These are phyloP conservation scores for Cheilinus undulatus DNA, from an alignment of 2,113 vertebrate species.

Conservation along the genomic window DNA sequence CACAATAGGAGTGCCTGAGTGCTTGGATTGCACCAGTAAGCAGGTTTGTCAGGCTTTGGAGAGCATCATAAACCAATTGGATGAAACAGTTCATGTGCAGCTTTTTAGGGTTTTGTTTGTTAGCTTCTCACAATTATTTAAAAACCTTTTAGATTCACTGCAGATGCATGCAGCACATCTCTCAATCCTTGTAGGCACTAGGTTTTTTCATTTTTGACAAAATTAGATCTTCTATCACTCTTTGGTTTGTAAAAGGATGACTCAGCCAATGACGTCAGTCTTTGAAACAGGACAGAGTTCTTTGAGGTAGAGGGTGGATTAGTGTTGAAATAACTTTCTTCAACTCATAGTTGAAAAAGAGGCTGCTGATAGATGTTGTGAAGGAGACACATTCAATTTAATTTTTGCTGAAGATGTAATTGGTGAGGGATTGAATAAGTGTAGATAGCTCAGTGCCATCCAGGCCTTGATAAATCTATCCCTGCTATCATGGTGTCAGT, in stretches of 20 bases:
- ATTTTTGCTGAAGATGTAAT: constrained; percentile 32
- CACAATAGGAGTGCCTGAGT: no score
- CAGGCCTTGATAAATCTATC: constrained; percentile 1
- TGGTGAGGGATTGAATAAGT: constrained; percentile 4
- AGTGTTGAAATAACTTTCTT: constrained; percentile 21
- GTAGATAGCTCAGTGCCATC: background rate
- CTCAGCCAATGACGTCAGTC: constrained; percentile 36
- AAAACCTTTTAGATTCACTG: no score
- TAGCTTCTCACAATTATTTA: no score
- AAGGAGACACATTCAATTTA: background rate
- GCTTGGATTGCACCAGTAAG: no score
- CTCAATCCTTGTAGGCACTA: no score
- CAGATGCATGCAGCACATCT: no score
- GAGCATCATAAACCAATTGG: no score
- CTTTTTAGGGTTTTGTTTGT: no score
- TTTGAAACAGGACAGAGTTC: constrained; percentile 8
- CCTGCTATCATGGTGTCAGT: background rate
- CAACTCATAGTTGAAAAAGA: constrained; percentile 7
- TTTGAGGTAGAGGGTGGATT: constrained; percentile 14
- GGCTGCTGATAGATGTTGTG: constrained; percentile 22
- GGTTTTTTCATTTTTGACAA: no score
- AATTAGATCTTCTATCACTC: constrained; percentile 23
- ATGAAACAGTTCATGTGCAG: no score
- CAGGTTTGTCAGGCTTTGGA: no score
- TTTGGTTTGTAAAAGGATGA: constrained; percentile 36